phyloP scores from a whole-genome alignment of 2,888 invertebrate genomes.

The Tolmerus cingulatus region DNA sequence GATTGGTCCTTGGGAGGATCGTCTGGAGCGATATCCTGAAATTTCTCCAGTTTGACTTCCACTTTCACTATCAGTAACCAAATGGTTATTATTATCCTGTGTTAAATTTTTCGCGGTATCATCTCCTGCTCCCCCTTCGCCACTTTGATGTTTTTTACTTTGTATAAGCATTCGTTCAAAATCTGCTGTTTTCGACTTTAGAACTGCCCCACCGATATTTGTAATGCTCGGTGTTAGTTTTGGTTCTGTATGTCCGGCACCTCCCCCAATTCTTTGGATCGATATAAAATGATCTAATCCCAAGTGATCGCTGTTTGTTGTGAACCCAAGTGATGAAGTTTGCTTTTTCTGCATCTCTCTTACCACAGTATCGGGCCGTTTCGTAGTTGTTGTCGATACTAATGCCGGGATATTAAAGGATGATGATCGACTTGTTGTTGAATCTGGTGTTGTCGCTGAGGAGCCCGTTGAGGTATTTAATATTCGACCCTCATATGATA shows the following conservation, averaged over 20 bases:
- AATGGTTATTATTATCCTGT: background rate
- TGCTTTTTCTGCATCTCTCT: background rate
- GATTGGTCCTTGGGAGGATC: conserved; percentile 63
- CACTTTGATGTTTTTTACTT: conserved; percentile 36
- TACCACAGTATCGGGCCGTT: background rate
- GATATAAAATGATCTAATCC: background rate
- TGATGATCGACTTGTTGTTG: background rate
- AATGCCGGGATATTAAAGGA: background rate
- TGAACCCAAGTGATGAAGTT: background rate
- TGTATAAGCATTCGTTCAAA: conserved; percentile 65
- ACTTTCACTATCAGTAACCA: background rate
- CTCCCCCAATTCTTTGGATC: background rate
- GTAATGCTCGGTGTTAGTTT: conserved; percentile 68
- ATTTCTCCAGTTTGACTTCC: background rate
- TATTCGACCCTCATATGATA: conserved; percentile 48
- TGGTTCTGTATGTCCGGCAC: conserved; percentile 55
- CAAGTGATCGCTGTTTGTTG: background rate
- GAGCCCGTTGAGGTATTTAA: conserved; percentile 39
- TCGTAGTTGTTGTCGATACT: background rate
- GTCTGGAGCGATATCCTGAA: conserved; percentile 55
- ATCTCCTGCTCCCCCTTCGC: background rate
- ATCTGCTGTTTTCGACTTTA: conserved; percentile 73
- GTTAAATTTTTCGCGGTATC: background rate
- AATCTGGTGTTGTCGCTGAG: conserved; percentile 31
- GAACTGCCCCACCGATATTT: conserved; percentile 72